These are phyloP conservation scores for Noctua comes DNA, from an alignment of 2,888 invertebrate genomes.

Conservation along the genomic window DNA sequence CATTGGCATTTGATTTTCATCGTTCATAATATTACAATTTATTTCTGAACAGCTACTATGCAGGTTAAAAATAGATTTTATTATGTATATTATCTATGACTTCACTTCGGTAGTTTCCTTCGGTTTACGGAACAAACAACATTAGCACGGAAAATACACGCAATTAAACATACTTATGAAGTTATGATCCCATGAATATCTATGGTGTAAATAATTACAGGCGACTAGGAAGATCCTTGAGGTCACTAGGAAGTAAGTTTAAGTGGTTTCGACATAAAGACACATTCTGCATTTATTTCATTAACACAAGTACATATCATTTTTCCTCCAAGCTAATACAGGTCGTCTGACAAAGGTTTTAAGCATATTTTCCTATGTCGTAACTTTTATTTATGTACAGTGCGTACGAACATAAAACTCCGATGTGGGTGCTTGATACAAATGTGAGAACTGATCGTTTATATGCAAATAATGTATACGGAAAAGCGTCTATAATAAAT, in stretches of 20 bases:
- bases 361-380: conserved; percentile 28
- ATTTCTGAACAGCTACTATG: conserved; percentile 10
- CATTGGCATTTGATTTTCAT: conserved; percentile 18
- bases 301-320: conserved; percentile 27
- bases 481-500: conserved; percentile 49
- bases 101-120: conserved; percentile 37
- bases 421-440: conserved; percentile 42
- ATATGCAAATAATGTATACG: conserved; percentile 57
- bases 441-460: conserved; percentile 57
- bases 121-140: conserved; percentile 42
- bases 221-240: conserved; percentile 70
- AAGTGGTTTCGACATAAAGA: conserved; percentile 63
- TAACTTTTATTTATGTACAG: conserved; percentile 38
- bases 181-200: conserved; percentile 55
- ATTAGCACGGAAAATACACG: conserved; percentile 33
- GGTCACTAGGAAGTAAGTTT: conserved; percentile 63
- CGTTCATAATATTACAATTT: background rate
- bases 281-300: conserved; percentile 51
- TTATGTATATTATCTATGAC: conserved; percentile 12
- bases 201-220: conserved; percentile 57
- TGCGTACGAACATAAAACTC: conserved; percentile 45
- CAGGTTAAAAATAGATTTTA: conserved; percentile 11
- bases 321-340: conserved; percentile 30
- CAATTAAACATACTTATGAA: conserved; percentile 49
- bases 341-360: conserved; percentile 2